These are phyloP conservation scores for Heterohyrax brucei DNA, from an alignment of 2,797 vertebrate genomes.

Conservation along the genomic window DNA sequence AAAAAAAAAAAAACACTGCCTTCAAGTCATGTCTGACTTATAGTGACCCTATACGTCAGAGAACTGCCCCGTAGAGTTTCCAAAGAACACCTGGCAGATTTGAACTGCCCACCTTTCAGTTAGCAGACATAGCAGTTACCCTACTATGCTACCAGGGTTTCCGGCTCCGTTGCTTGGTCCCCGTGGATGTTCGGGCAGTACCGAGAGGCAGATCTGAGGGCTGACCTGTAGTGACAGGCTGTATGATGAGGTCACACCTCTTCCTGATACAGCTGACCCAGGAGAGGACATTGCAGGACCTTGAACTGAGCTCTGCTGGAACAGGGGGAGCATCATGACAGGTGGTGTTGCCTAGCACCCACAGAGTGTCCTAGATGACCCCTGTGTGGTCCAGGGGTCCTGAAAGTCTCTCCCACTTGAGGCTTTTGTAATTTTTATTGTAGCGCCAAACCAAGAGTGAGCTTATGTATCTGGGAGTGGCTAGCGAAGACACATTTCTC, in stretches of 20 bases:
- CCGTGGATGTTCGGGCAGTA: neutral
- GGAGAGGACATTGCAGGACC: neutral
- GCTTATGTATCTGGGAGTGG: neutral
- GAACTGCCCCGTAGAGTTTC: too few species aligned
- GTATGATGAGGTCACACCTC: too few species aligned
- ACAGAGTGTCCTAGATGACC: neutral
- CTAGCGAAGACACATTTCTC: neutral
- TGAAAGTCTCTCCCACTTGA: neutral
- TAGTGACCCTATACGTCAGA: too few species aligned
- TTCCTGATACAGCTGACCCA: neutral
- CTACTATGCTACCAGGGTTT: too few species aligned
- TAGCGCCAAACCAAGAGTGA: neutral
- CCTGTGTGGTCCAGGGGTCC: neutral
- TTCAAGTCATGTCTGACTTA: too few species aligned
- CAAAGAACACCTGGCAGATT: too few species aligned
- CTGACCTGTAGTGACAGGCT: neutral
- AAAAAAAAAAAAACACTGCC: too few species aligned
- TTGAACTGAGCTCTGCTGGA: neutral
- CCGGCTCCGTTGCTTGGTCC: neutral
- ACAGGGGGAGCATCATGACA: fast-evolving
- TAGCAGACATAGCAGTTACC: too few species aligned
- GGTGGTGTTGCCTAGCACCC: fast-evolving
- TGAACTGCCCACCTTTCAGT: too few species aligned
- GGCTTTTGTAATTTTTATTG: neutral
- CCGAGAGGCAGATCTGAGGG: neutral